These are phyloP conservation scores for Acanthis flammea DNA, from an alignment of 2,797 vertebrate species.

Conservation along the genomic window DNA sequence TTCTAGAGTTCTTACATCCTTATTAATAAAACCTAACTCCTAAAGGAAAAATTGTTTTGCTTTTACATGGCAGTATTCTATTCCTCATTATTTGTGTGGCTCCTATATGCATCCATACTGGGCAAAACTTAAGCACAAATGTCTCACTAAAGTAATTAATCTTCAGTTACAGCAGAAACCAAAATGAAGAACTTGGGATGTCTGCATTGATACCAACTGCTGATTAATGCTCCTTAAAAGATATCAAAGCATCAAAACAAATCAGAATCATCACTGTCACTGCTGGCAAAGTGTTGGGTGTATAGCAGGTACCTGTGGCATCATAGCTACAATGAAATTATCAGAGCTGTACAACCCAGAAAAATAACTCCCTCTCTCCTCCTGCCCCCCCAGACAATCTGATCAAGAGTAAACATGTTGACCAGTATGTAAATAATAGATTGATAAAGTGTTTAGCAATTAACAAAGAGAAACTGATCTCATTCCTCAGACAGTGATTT, in stretches of 20 bases:
- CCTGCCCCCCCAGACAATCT: fast-evolving
- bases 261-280: background rate
- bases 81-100: constrained; percentile 16
- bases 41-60: background rate
- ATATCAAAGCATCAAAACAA: background rate
- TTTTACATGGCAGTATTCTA: background rate
- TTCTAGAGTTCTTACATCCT: background rate
- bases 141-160: constrained; percentile 55
- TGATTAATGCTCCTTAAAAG: constrained; percentile 69
- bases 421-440: background rate
- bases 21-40: background rate
- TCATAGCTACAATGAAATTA: background rate
- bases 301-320: background rate
- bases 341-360: background rate
- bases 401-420: background rate
- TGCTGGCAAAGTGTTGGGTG: background rate
- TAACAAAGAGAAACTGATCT: background rate
- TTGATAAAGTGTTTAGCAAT: background rate
- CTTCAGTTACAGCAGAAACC: constrained; percentile 53
- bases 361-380: background rate
- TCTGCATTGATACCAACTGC: constrained; percentile 60
- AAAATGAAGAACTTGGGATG: constrained; percentile 47
- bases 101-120: background rate
- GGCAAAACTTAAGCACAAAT: constrained; percentile 27
- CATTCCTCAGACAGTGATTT: background rate